Base-by-base conservation (phyloP, 2,797 vertebrate genomes). In the Choloepus didactylus region DNA sequence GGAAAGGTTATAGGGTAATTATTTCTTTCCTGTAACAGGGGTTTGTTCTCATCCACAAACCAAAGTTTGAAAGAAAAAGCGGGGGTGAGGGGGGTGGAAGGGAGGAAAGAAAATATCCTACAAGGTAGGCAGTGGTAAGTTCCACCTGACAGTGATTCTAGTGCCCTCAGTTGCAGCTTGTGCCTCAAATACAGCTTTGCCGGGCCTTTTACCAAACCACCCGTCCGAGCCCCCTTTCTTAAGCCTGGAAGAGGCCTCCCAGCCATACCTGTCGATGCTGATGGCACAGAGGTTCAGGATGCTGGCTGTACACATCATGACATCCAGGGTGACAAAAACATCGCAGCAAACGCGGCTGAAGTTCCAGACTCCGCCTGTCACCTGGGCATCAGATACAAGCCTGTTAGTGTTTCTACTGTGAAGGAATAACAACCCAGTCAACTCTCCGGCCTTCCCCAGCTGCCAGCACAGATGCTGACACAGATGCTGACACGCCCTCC, bases 271-370 rank as follows among this genome's bases (percentile, higher is more conserved):
- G 99, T 99, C 99, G 86, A 99, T 99, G 98, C 99, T 99, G 98
- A 99, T 99, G 81, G 99, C 99, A 73, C 99, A 99, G 98, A 99
- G 99, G 98, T 99, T 99, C 97, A 99, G 99, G 98, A 99, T 99
- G 98, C 99, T 99, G 98, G 99, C 99, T 4, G 99, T 99, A 98
- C 99, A 99, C 99, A 99, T 99, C 99, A 99, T 99, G 89, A 99
- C 99, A 96, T 99, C 99, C 98, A 99, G 98, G 93, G 99, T 99
- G 98, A 99, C 99, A 27, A 99, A 99, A 97, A 99, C 97, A 97
- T 99, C 99, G 2, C 99, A 99, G 97, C 99, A 99, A 90, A 99
- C 89, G 7, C 99, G 99, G 98, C 99, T 99, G 98, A 99, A 99
- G 29, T 99, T 99, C 99, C 99, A 99, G 91, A 99, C 98, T 49